Evolutionary conservation across 2,797 vertebrate species (phyloP).

Genomic region (Pangasius sanitwongsei): DNA sequence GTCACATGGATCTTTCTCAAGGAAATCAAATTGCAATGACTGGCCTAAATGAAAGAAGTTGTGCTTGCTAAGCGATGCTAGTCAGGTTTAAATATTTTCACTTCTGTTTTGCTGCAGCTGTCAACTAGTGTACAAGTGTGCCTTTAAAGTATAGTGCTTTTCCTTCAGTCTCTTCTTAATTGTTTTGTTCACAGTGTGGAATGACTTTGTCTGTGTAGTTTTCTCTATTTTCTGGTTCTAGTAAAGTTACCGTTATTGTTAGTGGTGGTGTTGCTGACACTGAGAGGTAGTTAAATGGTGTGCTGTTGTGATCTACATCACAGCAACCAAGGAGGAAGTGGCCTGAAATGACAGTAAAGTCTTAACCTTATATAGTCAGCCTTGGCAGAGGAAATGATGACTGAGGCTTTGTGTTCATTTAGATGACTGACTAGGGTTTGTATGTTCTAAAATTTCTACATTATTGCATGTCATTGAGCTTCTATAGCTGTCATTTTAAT

Average conservation of each 20-base stretch:
- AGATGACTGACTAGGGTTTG: conserved; percentile 42
- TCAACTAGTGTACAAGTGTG: conserved; percentile 13
- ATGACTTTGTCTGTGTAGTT: neutral
- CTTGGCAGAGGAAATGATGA: conserved; percentile 59
- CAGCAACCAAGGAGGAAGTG: conserved; percentile 56
- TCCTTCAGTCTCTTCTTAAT: neutral
- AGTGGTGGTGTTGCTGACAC: conserved; percentile 8
- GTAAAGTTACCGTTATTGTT: conserved; percentile 9
- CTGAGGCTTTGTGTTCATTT: conserved; percentile 48
- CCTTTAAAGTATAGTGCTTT: neutral
- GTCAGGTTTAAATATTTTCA: conserved; percentile 68
- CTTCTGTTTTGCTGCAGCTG: conserved; percentile 55
- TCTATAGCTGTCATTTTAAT: conserved; percentile 10
- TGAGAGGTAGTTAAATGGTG: conserved; percentile 21
- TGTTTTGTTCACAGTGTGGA: neutral
- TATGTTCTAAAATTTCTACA: conserved; percentile 38
- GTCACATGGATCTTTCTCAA: conserved; percentile 79
- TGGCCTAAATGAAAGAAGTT: conserved; percentile 52
- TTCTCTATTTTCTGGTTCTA: neutral
- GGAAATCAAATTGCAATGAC: conserved; percentile 76
- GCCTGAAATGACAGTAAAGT: conserved; percentile 54
- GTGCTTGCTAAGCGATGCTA: conserved; percentile 44
- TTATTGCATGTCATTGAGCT: conserved; percentile 10
- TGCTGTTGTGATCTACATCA: conserved; percentile 23
- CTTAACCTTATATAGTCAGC: conserved; percentile 62